Percentiles rank a stretch among this genome's conserved stretches.
These are phyloP conservation scores for Percopsis omiscomaycus DNA, from an alignment of 2,797 vertebrate genomes.

Conservation along the genomic window DNA sequence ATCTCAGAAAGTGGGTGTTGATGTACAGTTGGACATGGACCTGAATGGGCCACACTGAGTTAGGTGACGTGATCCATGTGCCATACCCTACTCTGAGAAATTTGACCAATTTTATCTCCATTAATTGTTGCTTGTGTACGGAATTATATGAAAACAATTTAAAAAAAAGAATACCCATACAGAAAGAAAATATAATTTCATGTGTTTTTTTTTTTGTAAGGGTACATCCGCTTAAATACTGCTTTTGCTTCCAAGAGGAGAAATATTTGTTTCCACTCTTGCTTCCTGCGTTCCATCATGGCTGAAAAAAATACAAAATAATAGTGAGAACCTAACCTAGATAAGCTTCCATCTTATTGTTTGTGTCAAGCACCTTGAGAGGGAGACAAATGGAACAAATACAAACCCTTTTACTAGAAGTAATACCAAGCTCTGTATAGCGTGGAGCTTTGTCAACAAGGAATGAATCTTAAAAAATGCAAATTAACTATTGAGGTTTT, in stretches of 20 bases:
- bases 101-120: constrained; percentile 39
- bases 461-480: constrained; percentile 26
- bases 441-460: constrained; percentile 37
- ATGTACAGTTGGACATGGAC: constrained; percentile 37
- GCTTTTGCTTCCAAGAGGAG: constrained; percentile 8
- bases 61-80: constrained; percentile 64
- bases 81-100: constrained; percentile 24
- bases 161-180: constrained; percentile 23
- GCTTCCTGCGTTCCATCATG: constrained; percentile 32
- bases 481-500: constrained; percentile 41
- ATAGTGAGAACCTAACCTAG: constrained; percentile 48
- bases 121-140: constrained; percentile 51
- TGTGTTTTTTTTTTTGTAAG: constrained; percentile 17
- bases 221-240: not conserved
- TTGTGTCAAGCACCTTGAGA: constrained; percentile 41
- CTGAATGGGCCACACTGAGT: constrained; percentile 62
- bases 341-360: constrained; percentile 55
- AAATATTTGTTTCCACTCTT: constrained; percentile 27
- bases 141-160: constrained; percentile 48
- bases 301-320: constrained; percentile 25
- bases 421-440: constrained; percentile 32
- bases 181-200: constrained; percentile 11
- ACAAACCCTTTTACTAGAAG: constrained; percentile 22
- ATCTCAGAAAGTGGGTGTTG: constrained; percentile 39
- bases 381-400: constrained; percentile 3